Conservation (phyloP, 2,888 invertebrate species). For the Yponomeuta malinellus region DNA sequence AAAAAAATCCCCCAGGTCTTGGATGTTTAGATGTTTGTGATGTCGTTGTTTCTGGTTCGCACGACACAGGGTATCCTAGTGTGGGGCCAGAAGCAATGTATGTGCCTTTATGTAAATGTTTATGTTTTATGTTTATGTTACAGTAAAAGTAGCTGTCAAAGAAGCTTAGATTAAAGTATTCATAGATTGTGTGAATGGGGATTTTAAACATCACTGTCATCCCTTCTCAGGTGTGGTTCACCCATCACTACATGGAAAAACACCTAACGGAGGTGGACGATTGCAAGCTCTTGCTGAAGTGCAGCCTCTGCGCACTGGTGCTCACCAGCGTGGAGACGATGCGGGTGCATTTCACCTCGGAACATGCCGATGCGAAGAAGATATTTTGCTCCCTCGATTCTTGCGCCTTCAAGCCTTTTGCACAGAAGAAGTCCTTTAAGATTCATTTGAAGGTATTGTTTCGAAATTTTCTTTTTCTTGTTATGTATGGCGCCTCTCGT, state of each 20-base stretch:
- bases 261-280: constrained; percentile 31
- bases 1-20: too few relatives aligned
- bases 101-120: too few relatives aligned
- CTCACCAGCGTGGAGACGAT: constrained; percentile 43
- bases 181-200: too few relatives aligned
- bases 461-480: too few relatives aligned
- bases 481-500: too few relatives aligned
- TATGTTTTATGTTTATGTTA: too few relatives aligned
- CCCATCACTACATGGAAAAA: constrained; percentile 51
- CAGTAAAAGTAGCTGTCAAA: too few relatives aligned
- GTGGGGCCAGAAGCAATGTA: too few relatives aligned
- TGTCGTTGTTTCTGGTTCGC: too few relatives aligned
- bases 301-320: constrained; percentile 53
- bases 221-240: constrained; percentile 53
- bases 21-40: too few relatives aligned
- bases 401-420: constrained; percentile 59
- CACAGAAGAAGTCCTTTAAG: constrained; percentile 59
- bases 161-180: too few relatives aligned
- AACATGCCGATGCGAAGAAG: constrained; percentile 56
- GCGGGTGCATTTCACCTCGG: constrained; percentile 48
- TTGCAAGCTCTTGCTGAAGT: constrained; percentile 45
- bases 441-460: constrained; percentile 57
- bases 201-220: background rate
- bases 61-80: too few relatives aligned
- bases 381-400: constrained; percentile 55